A percentile compares a stretch with the other conserved stretches of the same genome.
These are phyloP conservation scores for Lysandra coridon DNA, from an alignment of 2,888 invertebrate genomes.

Conservation along the genomic window DNA sequence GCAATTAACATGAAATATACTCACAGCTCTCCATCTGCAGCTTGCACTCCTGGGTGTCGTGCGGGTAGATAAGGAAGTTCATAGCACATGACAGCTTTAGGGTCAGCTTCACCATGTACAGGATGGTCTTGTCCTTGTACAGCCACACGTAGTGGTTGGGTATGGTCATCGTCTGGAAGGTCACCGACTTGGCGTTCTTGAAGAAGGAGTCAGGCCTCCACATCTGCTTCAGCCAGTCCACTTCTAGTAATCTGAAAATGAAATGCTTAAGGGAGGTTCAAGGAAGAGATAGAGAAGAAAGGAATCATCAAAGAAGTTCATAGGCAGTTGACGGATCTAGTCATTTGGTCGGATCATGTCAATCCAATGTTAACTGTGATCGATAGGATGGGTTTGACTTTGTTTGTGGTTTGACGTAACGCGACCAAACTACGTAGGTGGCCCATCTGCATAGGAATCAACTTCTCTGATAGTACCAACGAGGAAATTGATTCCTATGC, in stretches of 20 bases:
- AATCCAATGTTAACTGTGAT: no score
- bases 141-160: conserved; percentile 97
- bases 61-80: conserved; percentile 96
- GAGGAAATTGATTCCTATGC: no score
- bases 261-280: conserved; percentile 1
- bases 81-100: conserved; percentile 94
- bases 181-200: conserved; percentile 95
- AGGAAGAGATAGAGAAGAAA: neutral
- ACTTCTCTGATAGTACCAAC: no score
- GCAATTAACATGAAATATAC: conserved; percentile 58
- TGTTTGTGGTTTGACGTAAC: no score
- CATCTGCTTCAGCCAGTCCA: conserved; percentile 95
- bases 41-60: conserved; percentile 96
- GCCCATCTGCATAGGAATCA: no score
- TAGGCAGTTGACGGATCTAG: no score
- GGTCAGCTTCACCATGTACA: conserved; percentile 91
- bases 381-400: no score
- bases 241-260: conserved; percentile 86
- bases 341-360: no score
- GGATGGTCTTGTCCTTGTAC: conserved; percentile 82
- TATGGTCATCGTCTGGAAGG: conserved; percentile 96
- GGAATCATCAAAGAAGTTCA: neutral
- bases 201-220: conserved; percentile 97
- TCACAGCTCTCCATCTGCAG: conserved; percentile 97
- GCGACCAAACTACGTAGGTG: no score